Evolutionary conservation across 2,113 vertebrate species (phyloP), one percentile per base, ranked within the genome.

Genomic region (Pavo muticus): DNA sequence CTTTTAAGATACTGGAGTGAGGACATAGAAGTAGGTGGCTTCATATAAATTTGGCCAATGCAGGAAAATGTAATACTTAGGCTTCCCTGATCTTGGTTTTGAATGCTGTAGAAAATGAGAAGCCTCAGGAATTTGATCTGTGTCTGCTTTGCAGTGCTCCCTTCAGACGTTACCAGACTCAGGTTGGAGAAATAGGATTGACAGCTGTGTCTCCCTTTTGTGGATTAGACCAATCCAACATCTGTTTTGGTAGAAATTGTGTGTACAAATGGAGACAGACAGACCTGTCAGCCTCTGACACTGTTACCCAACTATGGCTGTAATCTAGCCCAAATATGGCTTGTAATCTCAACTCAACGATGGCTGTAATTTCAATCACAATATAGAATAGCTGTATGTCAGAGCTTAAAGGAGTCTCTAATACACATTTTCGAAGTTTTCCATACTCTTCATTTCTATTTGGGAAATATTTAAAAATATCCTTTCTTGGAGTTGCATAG

Each of bases 121-220:
- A 44, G 7, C 11, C 88, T 74, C 59, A 70, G 11, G 30, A 25
- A 20, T 21, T 35, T 37, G 48, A 44, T 61, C 8, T 21, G 17
- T 32, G 13, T 32, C 47, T 52, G 40, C 24, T 74, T 67, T 59
- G n/a, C 42, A 59, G 20, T 8, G 3, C 2, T 89, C 56, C 23
- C 21, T 64, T 63, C 61, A 44, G 17, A 17, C 32, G 3, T 42
- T 39, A 24, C 7, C 45, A 59, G 27, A 14, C 2, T 20, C 7
- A 1, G 6, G 0, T 0, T 8, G 50, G 56, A 24, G 27, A 19
- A 78, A 54, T 67, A n/a, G 10, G n/a, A 42, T 82, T 24, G 9
- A 21, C 11, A 35, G 7, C 37, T 25, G 30, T 17, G 10, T 59
- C 18, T 7, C 44, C 14, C 23, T 13, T 37, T 54, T 65, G 15